phyloP scores from a whole-genome alignment of 2,113 vertebrate species.

The Dryoscopus gambensis region DNA sequence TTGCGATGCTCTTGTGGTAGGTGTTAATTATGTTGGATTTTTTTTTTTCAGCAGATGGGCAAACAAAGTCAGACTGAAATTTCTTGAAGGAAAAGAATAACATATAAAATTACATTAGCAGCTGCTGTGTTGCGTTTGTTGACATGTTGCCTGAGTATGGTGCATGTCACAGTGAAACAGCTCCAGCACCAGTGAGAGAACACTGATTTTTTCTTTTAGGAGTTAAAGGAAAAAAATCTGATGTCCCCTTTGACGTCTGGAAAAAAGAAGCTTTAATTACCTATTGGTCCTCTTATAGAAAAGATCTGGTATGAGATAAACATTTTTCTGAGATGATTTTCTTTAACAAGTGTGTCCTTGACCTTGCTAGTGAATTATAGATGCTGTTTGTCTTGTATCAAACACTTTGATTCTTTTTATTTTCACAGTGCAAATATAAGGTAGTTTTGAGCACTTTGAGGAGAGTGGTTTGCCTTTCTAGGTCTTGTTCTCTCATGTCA shows the following conservation, averaged over 20 bases:
- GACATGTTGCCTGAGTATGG: background rate
- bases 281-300: background rate
- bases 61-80: background rate
- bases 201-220: background rate
- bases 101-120: background rate
- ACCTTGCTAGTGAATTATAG: background rate
- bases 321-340: background rate
- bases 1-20: background rate
- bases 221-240: background rate
- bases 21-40: background rate
- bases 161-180: background rate
- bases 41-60: background rate
- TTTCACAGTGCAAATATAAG: background rate
- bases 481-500: background rate
- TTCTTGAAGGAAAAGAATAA: background rate
- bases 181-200: background rate
- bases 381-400: background rate
- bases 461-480: background rate
- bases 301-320: background rate
- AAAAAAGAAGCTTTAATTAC: background rate
- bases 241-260: background rate
- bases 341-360: background rate
- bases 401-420: background rate
- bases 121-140: slow-evolving; percentile 4
- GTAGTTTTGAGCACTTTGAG: background rate